phyloP scores from a whole-genome alignment of 2,888 invertebrate species.

The Subacronicta megacephala region DNA sequence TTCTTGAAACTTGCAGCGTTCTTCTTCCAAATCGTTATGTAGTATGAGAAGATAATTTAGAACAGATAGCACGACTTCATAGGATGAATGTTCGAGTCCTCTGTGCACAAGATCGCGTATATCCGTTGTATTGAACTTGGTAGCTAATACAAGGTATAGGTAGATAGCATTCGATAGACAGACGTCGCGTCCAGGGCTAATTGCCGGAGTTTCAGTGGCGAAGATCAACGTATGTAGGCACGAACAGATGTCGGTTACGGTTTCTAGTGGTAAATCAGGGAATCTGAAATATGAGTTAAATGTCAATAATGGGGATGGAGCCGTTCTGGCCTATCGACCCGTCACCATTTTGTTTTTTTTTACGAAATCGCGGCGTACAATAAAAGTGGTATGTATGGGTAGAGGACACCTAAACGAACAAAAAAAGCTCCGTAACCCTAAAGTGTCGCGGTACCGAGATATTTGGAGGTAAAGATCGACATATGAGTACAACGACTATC shows the following conservation, averaged over 20 bases:
- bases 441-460: too few relatives aligned
- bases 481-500: too few relatives aligned
- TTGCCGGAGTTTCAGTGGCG: slow-evolving; percentile 18
- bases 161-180: slow-evolving; percentile 66
- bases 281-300: slow-evolving; percentile 60
- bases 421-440: too few relatives aligned
- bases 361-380: too few relatives aligned
- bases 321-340: too few relatives aligned
- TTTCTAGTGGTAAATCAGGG: slow-evolving; percentile 57
- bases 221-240: slow-evolving; percentile 63
- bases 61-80: slow-evolving; percentile 47
- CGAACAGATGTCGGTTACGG: slow-evolving; percentile 47
- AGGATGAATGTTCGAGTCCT: slow-evolving; percentile 42
- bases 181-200: slow-evolving; percentile 67
- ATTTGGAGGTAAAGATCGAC: too few relatives aligned
- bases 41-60: slow-evolving; percentile 54
- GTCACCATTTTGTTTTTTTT: too few relatives aligned
- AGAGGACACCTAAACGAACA: too few relatives aligned
- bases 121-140: slow-evolving; percentile 2
- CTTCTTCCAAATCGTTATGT: slow-evolving; percentile 58
- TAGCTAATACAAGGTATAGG: slow-evolving; percentile 39
- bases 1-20: slow-evolving; percentile 62
- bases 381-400: too few relatives aligned
- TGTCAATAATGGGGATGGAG: too few relatives aligned
- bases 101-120: slow-evolving; percentile 16